Conservation (phyloP, 2,797 vertebrate species). For the Pipistrellus kuhlii region DNA sequence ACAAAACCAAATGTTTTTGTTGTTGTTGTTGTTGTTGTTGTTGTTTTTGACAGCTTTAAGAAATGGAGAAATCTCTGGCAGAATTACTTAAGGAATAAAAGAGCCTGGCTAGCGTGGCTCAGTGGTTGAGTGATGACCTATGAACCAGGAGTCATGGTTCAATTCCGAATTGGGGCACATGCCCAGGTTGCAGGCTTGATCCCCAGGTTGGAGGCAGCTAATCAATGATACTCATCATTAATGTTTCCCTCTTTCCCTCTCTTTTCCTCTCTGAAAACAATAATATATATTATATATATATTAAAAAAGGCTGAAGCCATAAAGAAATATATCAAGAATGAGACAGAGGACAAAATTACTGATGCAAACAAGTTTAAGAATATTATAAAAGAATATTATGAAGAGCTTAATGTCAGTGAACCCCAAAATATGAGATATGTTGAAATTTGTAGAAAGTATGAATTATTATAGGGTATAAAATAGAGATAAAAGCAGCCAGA, state of each 20-base stretch:
- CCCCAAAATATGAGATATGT: background rate
- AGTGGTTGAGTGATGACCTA: too few relatives aligned
- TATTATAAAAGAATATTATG: background rate
- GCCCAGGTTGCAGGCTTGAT: too few relatives aligned
- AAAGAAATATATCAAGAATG: slow-evolving; percentile 36
- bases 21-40: too few relatives aligned
- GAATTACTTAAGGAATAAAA: background rate
- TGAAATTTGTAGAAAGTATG: background rate
- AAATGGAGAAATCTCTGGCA: background rate
- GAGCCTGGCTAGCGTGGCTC: too few relatives aligned
- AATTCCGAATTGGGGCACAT: too few relatives aligned
- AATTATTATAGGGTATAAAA: background rate
- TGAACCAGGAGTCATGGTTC: too few relatives aligned
- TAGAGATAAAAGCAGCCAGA: background rate
- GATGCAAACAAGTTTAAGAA: slow-evolving; percentile 39
- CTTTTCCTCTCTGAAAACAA: too few relatives aligned
- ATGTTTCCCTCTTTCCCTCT: too few relatives aligned
- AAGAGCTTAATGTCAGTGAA: background rate
- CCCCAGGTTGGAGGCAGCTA: too few relatives aligned
- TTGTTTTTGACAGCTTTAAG: slow-evolving; percentile 9
- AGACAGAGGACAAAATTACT: background rate
- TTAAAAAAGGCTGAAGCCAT: background rate
- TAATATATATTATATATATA: too few relatives aligned
- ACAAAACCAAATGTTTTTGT: background rate
- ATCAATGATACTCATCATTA: too few relatives aligned